Conservation (phyloP, 2,888 invertebrate genomes). For the Acanthococcus lagerstroemiae region DNA sequence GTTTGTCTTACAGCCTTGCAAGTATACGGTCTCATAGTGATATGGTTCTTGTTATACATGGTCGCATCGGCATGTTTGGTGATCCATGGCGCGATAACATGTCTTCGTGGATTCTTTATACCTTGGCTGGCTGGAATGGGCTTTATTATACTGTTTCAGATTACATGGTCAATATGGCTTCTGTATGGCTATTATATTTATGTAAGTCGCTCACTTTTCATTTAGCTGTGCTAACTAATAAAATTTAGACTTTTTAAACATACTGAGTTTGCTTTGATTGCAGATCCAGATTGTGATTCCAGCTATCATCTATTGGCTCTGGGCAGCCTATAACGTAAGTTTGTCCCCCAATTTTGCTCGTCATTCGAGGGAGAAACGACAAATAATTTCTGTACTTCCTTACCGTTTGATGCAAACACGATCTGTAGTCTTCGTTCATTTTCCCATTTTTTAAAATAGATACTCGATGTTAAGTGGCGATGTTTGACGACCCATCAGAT, state of each 20-base stretch:
- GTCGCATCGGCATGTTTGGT: slow-evolving; percentile 52
- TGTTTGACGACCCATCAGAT: too few species aligned
- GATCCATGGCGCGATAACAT: slow-evolving; percentile 53
- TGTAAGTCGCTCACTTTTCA: slow-evolving; percentile 50
- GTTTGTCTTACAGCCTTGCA: slow-evolving; percentile 68
- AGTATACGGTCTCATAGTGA: slow-evolving; percentile 54
- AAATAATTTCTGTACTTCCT: too few species aligned
- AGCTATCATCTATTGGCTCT: slow-evolving; percentile 63
- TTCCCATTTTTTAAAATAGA: too few species aligned
- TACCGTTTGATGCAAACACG: too few species aligned
- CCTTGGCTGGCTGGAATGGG: slow-evolving; percentile 68
- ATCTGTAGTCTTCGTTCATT: too few species aligned
- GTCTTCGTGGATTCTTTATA: slow-evolving; percentile 68
- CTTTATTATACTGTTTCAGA: slow-evolving; percentile 60
- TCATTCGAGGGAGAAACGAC: too few species aligned
- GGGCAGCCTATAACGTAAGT: slow-evolving; percentile 80
- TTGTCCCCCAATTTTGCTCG: too few species aligned
- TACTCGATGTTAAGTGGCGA: too few species aligned
- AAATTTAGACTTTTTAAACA: not conserved
- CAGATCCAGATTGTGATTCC: slow-evolving; percentile 71
- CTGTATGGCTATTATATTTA: slow-evolving; percentile 84
- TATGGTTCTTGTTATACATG: slow-evolving; percentile 50
- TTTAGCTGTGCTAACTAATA: slow-evolving; percentile 10
- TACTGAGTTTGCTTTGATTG: slow-evolving; percentile 39
- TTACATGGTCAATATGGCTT: slow-evolving; percentile 72